Conservation (phyloP, 2,113 vertebrate species). For the Prochilodus magdalenae region DNA sequence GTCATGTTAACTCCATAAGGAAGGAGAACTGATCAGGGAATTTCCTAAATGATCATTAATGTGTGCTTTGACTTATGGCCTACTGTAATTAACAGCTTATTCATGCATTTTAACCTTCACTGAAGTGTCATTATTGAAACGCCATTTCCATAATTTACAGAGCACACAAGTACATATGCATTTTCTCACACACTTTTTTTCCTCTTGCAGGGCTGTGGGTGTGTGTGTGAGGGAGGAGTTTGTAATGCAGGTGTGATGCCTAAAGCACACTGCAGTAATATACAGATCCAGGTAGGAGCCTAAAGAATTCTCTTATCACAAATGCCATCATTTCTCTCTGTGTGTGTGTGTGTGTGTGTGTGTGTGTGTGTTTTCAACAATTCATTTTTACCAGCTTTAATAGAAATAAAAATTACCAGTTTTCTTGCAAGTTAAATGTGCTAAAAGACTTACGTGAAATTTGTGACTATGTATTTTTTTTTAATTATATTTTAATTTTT, state of each 20-base stretch:
- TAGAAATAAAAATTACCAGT: too few species aligned
- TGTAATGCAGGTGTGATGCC: slow-evolving; percentile 3
- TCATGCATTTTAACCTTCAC: too few species aligned
- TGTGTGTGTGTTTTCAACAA: too few species aligned
- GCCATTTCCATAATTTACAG: neutral
- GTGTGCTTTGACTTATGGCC: too few species aligned
- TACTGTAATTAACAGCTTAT: too few species aligned
- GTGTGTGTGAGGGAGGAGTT: neutral
- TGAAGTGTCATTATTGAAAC: neutral
- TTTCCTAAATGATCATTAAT: neutral
- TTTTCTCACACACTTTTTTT: neutral
- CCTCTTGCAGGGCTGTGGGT: neutral
- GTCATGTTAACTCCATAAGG: neutral
- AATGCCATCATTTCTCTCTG: neutral
- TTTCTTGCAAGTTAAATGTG: too few species aligned
- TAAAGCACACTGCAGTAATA: neutral
- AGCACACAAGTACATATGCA: neutral
- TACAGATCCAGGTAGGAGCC: neutral
- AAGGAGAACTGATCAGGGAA: neutral
- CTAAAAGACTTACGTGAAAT: too few species aligned
- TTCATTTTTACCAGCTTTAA: too few species aligned
- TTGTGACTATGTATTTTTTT: too few species aligned
- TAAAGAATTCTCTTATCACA: neutral
- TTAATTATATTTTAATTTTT: too few species aligned
- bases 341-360: neutral